Evolutionary conservation across 2,113 vertebrate species (phyloP).

Genomic region (Phylloscopus trochiloides): DNA sequence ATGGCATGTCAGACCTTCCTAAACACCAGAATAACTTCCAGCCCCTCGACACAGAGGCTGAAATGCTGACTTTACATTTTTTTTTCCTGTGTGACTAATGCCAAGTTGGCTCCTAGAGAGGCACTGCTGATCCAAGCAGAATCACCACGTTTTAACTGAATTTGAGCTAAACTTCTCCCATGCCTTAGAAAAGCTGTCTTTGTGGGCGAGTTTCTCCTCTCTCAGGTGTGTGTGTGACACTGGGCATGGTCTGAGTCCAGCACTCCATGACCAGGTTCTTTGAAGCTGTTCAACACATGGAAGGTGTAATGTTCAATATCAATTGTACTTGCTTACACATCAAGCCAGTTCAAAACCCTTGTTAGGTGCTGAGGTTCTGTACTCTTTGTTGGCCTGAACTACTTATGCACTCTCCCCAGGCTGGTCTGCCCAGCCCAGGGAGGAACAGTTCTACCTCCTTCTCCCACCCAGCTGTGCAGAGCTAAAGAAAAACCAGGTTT

Average conservation of each 20-base stretch:
- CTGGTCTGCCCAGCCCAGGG: neutral
- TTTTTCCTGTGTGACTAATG: neutral
- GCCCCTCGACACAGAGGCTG: neutral
- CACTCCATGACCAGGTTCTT: neutral
- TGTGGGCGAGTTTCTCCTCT: neutral
- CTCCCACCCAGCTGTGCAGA: neutral
- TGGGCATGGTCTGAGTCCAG: neutral
- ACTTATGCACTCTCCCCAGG: fast-evolving
- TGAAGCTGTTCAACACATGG: neutral
- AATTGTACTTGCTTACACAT: neutral
- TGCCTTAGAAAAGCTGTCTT: neutral
- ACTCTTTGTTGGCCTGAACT: neutral
- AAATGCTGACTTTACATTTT: neutral
- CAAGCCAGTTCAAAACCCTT: neutral
- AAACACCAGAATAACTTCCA: neutral
- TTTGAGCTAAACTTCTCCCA: neutral
- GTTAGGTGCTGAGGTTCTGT: fast-evolving
- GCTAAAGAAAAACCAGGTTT: neutral
- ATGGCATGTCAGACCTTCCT: neutral
- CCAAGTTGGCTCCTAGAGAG: neutral
- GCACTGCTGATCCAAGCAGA: neutral
- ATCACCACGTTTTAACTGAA: neutral
- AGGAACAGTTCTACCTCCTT: neutral
- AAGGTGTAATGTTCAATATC: neutral
- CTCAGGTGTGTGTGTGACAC: fast-evolving